Evolutionary conservation across 2,113 vertebrate genomes (phyloP).

Genomic region (Lucifuga dentata): DNA sequence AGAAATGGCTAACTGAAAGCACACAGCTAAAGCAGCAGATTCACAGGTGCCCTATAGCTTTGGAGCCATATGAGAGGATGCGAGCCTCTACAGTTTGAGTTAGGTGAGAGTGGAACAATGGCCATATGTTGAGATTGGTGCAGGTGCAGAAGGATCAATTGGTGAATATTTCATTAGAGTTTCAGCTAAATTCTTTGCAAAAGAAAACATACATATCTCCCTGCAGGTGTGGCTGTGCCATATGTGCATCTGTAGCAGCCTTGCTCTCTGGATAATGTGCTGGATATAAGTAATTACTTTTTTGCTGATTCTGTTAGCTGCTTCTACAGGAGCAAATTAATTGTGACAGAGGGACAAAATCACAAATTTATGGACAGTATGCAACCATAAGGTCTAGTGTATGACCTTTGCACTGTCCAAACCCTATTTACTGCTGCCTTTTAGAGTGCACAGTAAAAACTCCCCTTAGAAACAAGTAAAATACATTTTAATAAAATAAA

Average conservation of each 20-base stretch:
- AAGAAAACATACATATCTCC: constrained; percentile 75
- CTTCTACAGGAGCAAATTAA: constrained; percentile 44
- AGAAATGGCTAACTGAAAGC: constrained; percentile 35
- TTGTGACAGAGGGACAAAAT: constrained; percentile 40
- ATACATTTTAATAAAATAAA: too few relatives aligned
- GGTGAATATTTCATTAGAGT: constrained; percentile 76
- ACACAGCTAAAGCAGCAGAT: constrained; percentile 47
- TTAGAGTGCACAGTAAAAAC: too few relatives aligned
- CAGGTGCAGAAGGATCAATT: constrained; percentile 58
- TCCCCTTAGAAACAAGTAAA: too few relatives aligned
- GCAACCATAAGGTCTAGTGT: not conserved
- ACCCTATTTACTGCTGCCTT: not conserved
- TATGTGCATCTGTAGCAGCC: constrained; percentile 75
- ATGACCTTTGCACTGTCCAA: not conserved
- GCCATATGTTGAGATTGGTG: constrained; percentile 73
- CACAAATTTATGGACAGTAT: constrained; percentile 26
- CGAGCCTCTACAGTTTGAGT: constrained; percentile 24
- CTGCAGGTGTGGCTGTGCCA: constrained; percentile 61
- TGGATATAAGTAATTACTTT: constrained; percentile 67
- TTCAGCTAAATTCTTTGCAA: constrained; percentile 72
- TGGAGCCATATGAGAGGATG: constrained; percentile 23
- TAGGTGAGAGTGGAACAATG: constrained; percentile 65
- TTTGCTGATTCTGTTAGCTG: constrained; percentile 56
- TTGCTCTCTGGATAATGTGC: constrained; percentile 51
- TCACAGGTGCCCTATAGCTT: constrained; percentile 28